Evolutionary conservation across 2,888 invertebrate genomes (phyloP).

Genomic region (Stenichneumon culpator): DNA sequence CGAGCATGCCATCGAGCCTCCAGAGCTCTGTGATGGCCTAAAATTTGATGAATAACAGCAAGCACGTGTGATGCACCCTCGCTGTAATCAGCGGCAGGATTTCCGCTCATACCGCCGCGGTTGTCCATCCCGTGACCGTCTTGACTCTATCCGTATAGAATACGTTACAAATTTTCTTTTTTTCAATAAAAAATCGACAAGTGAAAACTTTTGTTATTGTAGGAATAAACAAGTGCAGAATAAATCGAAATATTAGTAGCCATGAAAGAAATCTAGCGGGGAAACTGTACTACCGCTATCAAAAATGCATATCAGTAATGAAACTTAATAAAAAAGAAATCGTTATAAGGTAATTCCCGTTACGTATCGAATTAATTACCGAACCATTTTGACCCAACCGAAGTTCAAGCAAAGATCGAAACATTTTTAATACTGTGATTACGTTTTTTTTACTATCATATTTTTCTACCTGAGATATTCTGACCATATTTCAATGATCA

Average conservation of each 20-base stretch:
- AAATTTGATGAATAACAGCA: slow-evolving; percentile 98
- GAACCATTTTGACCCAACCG: background rate
- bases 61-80: slow-evolving; percentile 98
- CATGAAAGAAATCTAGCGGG: slow-evolving; percentile 65
- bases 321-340: background rate
- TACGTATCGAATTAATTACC: background rate
- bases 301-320: background rate
- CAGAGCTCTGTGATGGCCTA: slow-evolving; percentile 96
- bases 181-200: slow-evolving; percentile 20
- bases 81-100: slow-evolving; percentile 98
- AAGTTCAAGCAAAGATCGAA: background rate
- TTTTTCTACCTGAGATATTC: background rate
- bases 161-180: slow-evolving; percentile 27
- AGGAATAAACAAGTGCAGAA: slow-evolving; percentile 25
- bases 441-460: background rate
- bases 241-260: slow-evolving; percentile 44
- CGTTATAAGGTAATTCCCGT: background rate
- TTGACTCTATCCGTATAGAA: slow-evolving; percentile 77
- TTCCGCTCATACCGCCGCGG: slow-evolving; percentile 89
- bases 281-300: slow-evolving; percentile 16
- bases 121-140: slow-evolving; percentile 86
- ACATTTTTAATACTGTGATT: background rate
- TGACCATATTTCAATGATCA: background rate
- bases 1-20: slow-evolving; percentile 98
- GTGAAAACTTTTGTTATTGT: slow-evolving; percentile 4